Evolutionary conservation across 2,797 vertebrate genomes (phyloP), one percentile per base, ranked within the genome.

Genomic region (Acrossocheilus wenchowensis): DNA sequence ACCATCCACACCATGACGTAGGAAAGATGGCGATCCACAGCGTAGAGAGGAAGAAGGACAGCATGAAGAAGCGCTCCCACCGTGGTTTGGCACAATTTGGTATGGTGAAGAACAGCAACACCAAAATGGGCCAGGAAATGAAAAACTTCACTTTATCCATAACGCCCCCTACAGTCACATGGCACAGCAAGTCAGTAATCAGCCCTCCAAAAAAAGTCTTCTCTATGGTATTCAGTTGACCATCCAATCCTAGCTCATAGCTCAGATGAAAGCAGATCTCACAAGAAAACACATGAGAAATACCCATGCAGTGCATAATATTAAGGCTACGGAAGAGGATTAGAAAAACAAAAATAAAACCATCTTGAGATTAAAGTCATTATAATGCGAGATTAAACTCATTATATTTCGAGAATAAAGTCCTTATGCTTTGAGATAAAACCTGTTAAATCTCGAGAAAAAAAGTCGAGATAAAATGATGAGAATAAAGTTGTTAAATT

Each of bases 1-100:
- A 97, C 96, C 96, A 97, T 95, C 96, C 96, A 97, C 90, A 97
- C 96, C 96, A 97, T 97, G 83, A 97, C 81, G 89, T 97, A 97
- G 85, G 96, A 97, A 97, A 97, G 87, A 96, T 83, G 1, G 96
- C 96, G 5, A 97, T 97, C 96, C 96, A 97, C 74, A 97, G 4
- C 0, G 96, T 97, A 84, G 96, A 96, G 0, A 96, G 92, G 86
- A 96, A 0, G 21, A 97, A 97, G 3, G 96, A 97, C 57, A 96
- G 8, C 96, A 97, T 96, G 91, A 97, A 97, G 87, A 80, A 95
- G 21, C 84, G 95, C 90, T 96, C 96, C 96, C 96, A 97, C 73
- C 96, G 96, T 14, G 95, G 95, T 84, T 95, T 96, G 90, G 92
- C 95, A 91, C 96, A 97, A 93, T 97, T 95, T 72, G 96, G 96